Conservation (phyloP, 2,888 invertebrate species). For the Mythimna loreyi region DNA sequence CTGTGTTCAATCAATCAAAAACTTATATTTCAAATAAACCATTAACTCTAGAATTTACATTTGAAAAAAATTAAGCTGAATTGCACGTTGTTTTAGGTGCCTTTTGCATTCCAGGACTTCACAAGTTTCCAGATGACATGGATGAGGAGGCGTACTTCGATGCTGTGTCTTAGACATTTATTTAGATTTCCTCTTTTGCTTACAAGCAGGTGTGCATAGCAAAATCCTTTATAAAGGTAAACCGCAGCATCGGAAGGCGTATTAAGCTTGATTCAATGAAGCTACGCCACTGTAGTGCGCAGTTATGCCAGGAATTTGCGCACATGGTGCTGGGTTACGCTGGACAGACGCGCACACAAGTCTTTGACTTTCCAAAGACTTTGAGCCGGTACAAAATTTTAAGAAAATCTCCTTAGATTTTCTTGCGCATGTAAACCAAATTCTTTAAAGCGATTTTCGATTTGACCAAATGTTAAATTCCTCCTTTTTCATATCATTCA, state of each 20-base stretch:
- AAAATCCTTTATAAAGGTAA: background rate
- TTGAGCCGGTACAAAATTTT: too few species aligned
- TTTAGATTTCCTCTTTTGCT: background rate
- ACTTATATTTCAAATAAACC: too few species aligned
- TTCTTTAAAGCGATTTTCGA: background rate
- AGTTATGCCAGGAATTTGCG: conserved; percentile 82
- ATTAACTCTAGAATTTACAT: too few species aligned
- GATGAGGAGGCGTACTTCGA: background rate
- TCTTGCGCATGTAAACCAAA: background rate
- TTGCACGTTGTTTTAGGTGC: too few species aligned
- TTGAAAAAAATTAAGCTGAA: too few species aligned
- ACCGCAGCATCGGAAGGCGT: conserved; percentile 29
- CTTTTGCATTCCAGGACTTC: too few species aligned
- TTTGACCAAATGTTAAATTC: background rate
- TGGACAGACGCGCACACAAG: conserved; percentile 66
- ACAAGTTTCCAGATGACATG: background rate
- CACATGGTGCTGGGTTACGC: conserved; percentile 66
- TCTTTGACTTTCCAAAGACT: too few species aligned
- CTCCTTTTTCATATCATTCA: too few species aligned
- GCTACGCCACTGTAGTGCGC: conserved; percentile 61
- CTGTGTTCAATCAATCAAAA: too few species aligned
- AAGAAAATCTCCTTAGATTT: too few species aligned
- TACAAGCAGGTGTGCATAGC: background rate
- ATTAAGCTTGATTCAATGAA: conserved; percentile 60
- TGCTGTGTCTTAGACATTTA: background rate